Percentiles rank a stretch among this genome's conserved stretches.
These are phyloP conservation scores for Osmerus eperlanus DNA, from an alignment of 2,113 vertebrate genomes.

Conservation along the genomic window DNA sequence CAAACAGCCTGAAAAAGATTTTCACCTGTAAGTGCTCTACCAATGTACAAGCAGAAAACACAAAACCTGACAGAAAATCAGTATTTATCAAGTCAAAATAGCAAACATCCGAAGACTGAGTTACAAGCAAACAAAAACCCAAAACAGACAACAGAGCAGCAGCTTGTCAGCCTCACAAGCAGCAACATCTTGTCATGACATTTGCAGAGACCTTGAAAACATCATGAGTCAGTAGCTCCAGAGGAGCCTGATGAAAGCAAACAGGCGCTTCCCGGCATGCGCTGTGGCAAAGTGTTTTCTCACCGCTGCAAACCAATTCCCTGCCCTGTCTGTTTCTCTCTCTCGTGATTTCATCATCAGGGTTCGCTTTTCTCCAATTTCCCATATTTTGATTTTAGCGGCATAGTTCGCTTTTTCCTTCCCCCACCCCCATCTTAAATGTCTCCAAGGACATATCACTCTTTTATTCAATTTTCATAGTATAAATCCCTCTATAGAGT, in stretches of 20 bases:
- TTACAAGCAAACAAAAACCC: neutral
- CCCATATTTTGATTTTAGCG: neutral
- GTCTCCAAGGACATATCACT: too few species aligned
- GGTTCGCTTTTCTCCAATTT: neutral
- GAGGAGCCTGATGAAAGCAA: neutral
- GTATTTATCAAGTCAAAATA: neutral
- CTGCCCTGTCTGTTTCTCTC: neutral
- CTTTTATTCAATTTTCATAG: too few species aligned
- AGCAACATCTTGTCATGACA: conserved; percentile 6
- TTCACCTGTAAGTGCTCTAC: too few species aligned
- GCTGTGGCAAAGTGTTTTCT: neutral
- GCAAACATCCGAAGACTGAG: neutral
- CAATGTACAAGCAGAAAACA: too few species aligned
- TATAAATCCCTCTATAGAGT: too few species aligned
- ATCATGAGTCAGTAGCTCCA: neutral
- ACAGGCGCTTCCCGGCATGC: neutral
- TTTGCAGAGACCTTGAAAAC: conserved; percentile 10
- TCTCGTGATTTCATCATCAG: neutral
- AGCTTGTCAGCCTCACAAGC: neutral
- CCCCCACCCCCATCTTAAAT: neutral
- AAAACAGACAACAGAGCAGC: neutral
- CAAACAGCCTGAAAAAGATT: too few species aligned
- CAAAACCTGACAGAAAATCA: too few species aligned
- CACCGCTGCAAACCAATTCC: neutral
- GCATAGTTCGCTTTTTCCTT: neutral